phyloP scores from a whole-genome alignment of 2,888 invertebrate species.

The Chymomyza caudatula region DNA sequence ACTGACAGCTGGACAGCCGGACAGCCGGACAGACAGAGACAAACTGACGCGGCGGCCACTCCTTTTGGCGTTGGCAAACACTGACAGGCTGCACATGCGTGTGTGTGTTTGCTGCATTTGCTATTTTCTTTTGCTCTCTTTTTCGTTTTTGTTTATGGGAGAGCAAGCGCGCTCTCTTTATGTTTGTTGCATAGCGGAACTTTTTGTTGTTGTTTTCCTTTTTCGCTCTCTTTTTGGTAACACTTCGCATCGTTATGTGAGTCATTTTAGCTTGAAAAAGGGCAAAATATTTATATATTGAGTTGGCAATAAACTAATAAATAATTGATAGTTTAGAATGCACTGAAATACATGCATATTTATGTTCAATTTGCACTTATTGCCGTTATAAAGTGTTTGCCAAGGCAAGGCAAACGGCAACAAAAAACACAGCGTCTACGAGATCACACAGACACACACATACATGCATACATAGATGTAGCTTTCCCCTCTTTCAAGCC shows the following conservation, averaged over 20 bases:
- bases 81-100: background rate
- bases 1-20: too few relatives aligned
- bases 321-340: background rate
- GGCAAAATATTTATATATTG: too few relatives aligned
- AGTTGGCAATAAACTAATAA: too few relatives aligned
- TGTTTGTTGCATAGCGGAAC: constrained; percentile 6
- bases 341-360: too few relatives aligned
- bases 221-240: background rate
- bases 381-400: background rate
- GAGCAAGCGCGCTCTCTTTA: constrained; percentile 19
- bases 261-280: constrained; percentile 57
- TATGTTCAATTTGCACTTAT: background rate
- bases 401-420: background rate
- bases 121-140: constrained; percentile 17
- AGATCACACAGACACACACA: constrained; percentile 2
- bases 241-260: constrained; percentile 41
- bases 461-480: constrained; percentile 13
- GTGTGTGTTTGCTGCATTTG: background rate
- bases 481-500: constrained; percentile 46
- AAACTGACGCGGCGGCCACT: background rate
- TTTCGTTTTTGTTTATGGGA: constrained; percentile 21
- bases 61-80: background rate
- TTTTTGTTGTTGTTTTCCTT: background rate
- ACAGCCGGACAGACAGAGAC: background rate
- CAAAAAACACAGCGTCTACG: background rate